These are phyloP conservation scores for Ictalurus punctatus DNA, from an alignment of 2,113 vertebrate species.

Conservation along the genomic window DNA sequence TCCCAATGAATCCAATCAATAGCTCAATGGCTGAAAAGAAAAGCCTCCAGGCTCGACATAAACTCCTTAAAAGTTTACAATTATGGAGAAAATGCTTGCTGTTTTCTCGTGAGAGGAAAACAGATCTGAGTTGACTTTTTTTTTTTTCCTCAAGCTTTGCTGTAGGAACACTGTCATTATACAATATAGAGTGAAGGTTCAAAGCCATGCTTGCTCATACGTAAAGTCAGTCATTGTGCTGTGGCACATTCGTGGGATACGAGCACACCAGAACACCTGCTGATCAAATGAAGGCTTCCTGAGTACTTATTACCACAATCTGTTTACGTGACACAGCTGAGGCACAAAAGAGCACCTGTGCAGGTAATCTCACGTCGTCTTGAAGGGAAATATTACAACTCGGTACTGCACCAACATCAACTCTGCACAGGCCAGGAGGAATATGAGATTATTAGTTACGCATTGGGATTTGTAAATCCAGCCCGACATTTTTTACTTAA, in stretches of 20 bases:
- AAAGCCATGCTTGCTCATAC: not conserved
- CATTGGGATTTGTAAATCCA: not conserved
- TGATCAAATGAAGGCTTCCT: slow-evolving; percentile 20
- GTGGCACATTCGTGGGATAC: not conserved
- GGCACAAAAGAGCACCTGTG: not conserved
- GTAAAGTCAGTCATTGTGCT: not conserved
- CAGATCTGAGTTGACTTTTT: not conserved
- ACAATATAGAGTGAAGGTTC: not conserved
- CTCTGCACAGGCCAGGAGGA: not conserved
- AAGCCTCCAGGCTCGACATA: slow-evolving; percentile 17
- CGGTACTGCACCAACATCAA: not conserved
- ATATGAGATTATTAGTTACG: not conserved
- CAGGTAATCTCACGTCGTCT: not conserved
- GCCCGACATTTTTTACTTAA: not conserved
- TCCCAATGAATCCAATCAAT: slow-evolving; percentile 26
- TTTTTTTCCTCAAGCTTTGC: not conserved
- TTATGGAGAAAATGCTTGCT: slow-evolving; percentile 37
- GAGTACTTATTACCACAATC: slow-evolving; percentile 5
- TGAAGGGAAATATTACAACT: not conserved
- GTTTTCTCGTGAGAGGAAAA: not conserved
- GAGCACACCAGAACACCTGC: not conserved
- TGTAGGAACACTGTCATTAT: not conserved
- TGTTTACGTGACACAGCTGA: not conserved
- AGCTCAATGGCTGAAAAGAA: not conserved
- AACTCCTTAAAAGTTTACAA: slow-evolving; percentile 20